These are phyloP conservation scores for Cotesia glomerata DNA, from an alignment of 1,140 invertebrate genomes.

Conservation along the genomic window DNA sequence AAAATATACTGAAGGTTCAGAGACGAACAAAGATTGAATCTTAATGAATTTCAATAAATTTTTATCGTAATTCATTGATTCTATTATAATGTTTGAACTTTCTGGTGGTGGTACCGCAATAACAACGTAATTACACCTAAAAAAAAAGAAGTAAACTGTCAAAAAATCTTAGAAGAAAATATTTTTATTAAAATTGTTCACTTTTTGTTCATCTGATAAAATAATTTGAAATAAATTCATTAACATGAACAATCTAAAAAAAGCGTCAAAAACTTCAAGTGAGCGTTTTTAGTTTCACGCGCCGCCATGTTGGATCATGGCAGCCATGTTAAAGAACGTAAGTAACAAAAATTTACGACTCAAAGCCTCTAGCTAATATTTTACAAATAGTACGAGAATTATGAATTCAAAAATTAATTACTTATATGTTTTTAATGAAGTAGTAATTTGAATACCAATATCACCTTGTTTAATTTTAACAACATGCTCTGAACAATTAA, in stretches of 20 bases:
- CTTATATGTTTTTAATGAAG: constrained; percentile 37
- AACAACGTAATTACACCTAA: constrained; percentile 42
- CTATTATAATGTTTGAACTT: constrained; percentile 31
- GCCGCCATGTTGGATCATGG: too few species aligned
- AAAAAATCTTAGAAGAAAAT: not conserved
- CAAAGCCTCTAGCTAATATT: too few species aligned
- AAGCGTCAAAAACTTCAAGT: too few species aligned
- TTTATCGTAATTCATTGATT: constrained; percentile 24
- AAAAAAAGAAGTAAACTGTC: not conserved
- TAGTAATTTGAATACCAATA: constrained; percentile 34
- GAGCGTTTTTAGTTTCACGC: too few species aligned
- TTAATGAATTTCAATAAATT: constrained; percentile 12
- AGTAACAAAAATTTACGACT: not conserved
- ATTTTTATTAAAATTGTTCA: not conserved
- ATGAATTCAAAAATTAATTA: constrained; percentile 15
- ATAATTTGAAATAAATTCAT: too few species aligned
- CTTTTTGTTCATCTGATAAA: too few species aligned
- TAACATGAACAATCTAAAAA: too few species aligned
- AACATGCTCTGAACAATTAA: constrained; percentile 35
- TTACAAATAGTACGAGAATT: too few species aligned
- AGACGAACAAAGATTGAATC: constrained; percentile 15
- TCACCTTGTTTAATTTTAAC: constrained; percentile 38
- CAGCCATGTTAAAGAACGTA: not conserved
- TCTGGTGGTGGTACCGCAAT: constrained; percentile 40
- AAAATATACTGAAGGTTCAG: constrained; percentile 38